Evolutionary conservation across 1,140 invertebrate genomes (phyloP), one percentile per base, ranked within the genome.

Genomic region (Penaeus vannamei): DNA sequence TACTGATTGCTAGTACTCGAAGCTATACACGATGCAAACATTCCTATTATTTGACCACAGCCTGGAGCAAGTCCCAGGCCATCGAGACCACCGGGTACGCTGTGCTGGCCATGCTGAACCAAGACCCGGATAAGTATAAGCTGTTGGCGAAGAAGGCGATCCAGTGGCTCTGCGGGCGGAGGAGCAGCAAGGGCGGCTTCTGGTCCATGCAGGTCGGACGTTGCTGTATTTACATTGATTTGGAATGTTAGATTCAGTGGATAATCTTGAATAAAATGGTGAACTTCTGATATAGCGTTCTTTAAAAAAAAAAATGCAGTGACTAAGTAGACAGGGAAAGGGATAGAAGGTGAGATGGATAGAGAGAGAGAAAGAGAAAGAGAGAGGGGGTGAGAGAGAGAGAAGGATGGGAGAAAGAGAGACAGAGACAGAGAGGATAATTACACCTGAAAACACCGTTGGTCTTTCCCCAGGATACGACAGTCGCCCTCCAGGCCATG

Each of bases 161-260:
- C 0, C 94, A 95, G 79, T 97, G 96, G 96, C 93, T 97, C 87
- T 95, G 96, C 14, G 93, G 94, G 53, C 95, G 97, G 92, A 91
- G 32, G n/a, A 91, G 86, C 61, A 83, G 82, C 22, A 93, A 95
- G 53, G 97, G 97, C 53, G 97, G 97, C 22, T 98, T 97, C 92
- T 93, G 94, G 0, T 97, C 96, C 8, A 95, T 95, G 0, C 95
- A 93, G 92, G 96, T 90, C 53, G 59, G 66, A 79, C 26, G 10
- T 1, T 8, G 42, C 77, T 79, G 36, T 26, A 5, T 79, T n/a
- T 26, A 79, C 36, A 5, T 36, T 5, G 36, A 36, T 36, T 36
- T 36, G 5, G 5, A 36, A 5, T 36, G 36, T 36, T 36, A 36
- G 36, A 36, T 36, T 1, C 5, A 36, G 1, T 36, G 36, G 36